Percentiles rank a stretch among this genome's conserved stretches.
Conservation (phyloP, 2,113 vertebrate species). For the Leptobrachium ailaonicum region DNA sequence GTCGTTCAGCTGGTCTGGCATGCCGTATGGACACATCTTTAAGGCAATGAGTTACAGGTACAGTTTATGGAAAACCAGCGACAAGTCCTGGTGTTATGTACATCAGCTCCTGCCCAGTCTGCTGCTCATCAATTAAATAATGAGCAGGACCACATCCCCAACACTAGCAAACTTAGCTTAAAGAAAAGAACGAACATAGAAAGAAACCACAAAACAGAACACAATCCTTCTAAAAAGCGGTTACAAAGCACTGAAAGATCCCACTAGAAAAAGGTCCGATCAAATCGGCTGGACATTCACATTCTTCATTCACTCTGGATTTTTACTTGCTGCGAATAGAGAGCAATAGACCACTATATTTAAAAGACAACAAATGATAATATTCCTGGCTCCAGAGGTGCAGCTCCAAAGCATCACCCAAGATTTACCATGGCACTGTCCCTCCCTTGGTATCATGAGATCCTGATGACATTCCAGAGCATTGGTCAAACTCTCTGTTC, state of each 20-base stretch:
- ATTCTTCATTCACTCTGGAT: not conserved
- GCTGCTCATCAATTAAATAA: constrained; percentile 69
- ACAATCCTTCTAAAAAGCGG: constrained; percentile 56
- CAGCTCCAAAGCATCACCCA: not conserved
- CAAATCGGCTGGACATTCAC: not conserved
- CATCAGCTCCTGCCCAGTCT: constrained; percentile 71
- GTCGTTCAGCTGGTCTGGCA: constrained; percentile 82
- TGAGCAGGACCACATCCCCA: constrained; percentile 58
- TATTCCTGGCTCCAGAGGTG: not conserved
- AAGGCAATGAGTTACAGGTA: constrained; percentile 93
- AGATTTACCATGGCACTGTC: constrained; percentile 1
- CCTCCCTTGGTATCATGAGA: not conserved
- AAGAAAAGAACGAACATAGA: constrained; percentile 47
- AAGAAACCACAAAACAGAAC: constrained; percentile 48
- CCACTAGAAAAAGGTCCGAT: not conserved
- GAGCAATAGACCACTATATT: not conserved
- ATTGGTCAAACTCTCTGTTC: not conserved
- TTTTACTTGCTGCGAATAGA: not conserved
- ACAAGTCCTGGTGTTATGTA: constrained; percentile 47
- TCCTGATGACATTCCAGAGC: not conserved
- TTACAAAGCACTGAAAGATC: constrained; percentile 1
- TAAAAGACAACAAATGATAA: not conserved
- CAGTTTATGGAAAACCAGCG: constrained; percentile 70
- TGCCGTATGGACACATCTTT: constrained; percentile 83
- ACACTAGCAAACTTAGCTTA: constrained; percentile 62